These are phyloP conservation scores for Melanerpes formicivorus DNA, from an alignment of 2,113 vertebrate genomes.

Conservation along the genomic window DNA sequence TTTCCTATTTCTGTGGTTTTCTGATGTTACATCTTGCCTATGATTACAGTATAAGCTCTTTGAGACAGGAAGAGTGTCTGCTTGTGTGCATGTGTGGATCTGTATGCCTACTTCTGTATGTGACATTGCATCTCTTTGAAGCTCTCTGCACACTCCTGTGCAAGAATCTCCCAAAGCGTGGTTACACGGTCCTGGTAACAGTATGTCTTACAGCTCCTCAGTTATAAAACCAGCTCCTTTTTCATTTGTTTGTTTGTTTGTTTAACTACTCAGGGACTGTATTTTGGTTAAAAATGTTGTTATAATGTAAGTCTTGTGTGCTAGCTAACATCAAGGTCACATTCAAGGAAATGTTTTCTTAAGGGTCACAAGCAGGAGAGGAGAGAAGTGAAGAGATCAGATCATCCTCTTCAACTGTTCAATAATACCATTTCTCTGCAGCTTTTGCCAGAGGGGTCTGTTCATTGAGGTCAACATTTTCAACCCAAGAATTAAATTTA, in stretches of 20 bases:
- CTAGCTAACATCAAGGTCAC: not conserved
- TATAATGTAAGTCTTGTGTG: not conserved
- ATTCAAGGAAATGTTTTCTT: constrained; percentile 5
- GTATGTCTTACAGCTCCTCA: not conserved
- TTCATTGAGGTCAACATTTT: constrained; percentile 49
- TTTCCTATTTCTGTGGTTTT: constrained; percentile 47
- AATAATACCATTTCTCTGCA: constrained; percentile 3
- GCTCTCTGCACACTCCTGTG: not conserved
- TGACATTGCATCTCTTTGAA: not conserved
- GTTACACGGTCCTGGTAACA: not conserved
- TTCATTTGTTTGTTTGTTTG: not conserved
- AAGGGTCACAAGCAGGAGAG: not conserved
- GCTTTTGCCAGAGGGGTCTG: not conserved
- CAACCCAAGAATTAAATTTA: constrained; percentile 47
- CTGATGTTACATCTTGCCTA: not conserved
- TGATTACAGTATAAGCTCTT: not conserved
- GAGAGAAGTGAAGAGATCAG: not conserved
- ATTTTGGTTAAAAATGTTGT: not conserved
- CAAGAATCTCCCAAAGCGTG: not conserved
- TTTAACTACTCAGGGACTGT: not conserved
- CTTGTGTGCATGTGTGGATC: not conserved
- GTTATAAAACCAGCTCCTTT: not conserved
- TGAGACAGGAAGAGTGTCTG: not conserved
- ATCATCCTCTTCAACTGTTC: not conserved
- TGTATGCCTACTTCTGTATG: not conserved